Evolutionary conservation across 1,140 invertebrate genomes (phyloP), one percentile per base, ranked within the genome.

Genomic region (Vanessa atalanta): DNA sequence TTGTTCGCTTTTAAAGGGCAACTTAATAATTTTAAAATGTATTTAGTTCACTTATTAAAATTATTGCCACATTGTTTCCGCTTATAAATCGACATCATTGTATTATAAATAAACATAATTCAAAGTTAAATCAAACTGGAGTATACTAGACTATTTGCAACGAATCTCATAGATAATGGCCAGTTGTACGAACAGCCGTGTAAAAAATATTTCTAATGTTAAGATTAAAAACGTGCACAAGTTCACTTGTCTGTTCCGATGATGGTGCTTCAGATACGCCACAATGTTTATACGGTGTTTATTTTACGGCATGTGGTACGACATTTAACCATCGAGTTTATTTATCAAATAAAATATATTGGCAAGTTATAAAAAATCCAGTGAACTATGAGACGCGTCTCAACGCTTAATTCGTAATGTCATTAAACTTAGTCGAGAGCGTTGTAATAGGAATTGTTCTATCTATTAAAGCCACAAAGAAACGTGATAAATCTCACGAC

Each of bases 401-500:
- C 53, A n/a, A 11, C 53, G 23, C 43, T 51, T 69, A 60, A 57
- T 61, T 61, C 50, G 48, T 20, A 67, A 67, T 55, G 65, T 67
- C 50, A 67, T 67, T 67, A 67, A 51, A 69, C 53, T 47, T 60
- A 51, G n/a, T 26, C 53, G 15, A 69, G 37, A 60, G 23, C 53
- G 51, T 16, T 48, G 43, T 51, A 70, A 70, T 48, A 70, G 26
- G 55, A 64, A 63, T 65, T 71, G 43, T 71, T 64, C 57, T 50
- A 65, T 16, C 70, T 61, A 55, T 65, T 65, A 64, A 20, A 12
- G 13, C 66, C 60, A n/a, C 60, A 74, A 74, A 11, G 63, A 73
- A 69, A 74, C 66, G 66, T 69, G 72, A 74, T 74, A 64, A 65
- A 81, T 73, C 50, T 80, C 78, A 77, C 76, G 78, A 88, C 85